Evolutionary conservation across 1,140 invertebrate species (phyloP), one percentile per base, ranked within the genome.

Genomic region (Batillaria attramentaria): DNA sequence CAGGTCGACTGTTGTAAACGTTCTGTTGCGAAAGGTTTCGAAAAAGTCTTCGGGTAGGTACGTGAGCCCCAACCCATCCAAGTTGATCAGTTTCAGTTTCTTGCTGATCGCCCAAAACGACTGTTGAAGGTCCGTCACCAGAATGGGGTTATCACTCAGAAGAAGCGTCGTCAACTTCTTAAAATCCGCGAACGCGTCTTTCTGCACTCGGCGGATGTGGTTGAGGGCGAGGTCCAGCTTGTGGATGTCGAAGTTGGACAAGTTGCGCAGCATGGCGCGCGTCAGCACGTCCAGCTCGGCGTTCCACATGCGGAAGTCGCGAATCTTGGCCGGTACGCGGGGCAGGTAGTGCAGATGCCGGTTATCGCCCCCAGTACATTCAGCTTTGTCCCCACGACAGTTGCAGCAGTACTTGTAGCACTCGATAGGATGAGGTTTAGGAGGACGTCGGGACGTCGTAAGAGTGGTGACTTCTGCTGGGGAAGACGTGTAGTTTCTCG

Each of bases 41-140:
- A 75, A 75, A 39, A 75, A 75, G 28, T 75, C 35, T 18, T 60
- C 35, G 18, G 73, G 73, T 24, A 75, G 54, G 54, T 33, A 42
- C 6, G 54, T 20, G 31, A 65, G 31, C 18, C 41, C 41, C 73
- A 75, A 62, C 13, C 16, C 31, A 13, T 35, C 43, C 54, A 75
- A 8, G 13, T 33, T 28, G 35, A 75, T 24, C 0, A 37, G 31
- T 4, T 8, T 50, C 18, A 75, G 20, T 3, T 1, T 37, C 10
- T 57, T 65, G 57, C 28, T 10, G 43, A 75, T 42, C 2, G 35
- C 39, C 28, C 28, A n/a, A 37, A 75, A 28, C 8, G 54, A 3
- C 6, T 2, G 54, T 18, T 35, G 35, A 3, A 75, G 50, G 5
- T 75, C 18, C 3, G 73, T 33, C 33, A 75, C 31, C 5, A 28